Evolutionary conservation across 1,140 invertebrate genomes (phyloP).

Genomic region (Achroia grisella): DNA sequence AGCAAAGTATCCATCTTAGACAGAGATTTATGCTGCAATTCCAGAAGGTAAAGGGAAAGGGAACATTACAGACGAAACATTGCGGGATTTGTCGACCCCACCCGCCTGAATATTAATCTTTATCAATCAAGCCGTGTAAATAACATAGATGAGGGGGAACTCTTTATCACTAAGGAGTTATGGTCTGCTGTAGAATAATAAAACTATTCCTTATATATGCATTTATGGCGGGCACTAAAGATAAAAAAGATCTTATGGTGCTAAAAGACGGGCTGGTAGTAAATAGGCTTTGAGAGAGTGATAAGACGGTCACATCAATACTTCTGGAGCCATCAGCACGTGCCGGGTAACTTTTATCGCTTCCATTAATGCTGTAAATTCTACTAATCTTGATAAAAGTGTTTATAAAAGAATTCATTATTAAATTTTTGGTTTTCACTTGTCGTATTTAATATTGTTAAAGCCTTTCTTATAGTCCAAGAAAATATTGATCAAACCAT

Average conservation of each 20-base stretch:
- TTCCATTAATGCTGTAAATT: too few species aligned
- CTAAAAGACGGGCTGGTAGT: not conserved
- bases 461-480: too few species aligned
- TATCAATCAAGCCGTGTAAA: conserved; percentile 48
- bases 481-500: too few species aligned
- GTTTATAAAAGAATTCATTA: too few species aligned
- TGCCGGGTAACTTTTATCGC: too few species aligned
- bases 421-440: too few species aligned
- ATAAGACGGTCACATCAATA: too few species aligned
- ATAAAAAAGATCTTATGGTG: not conserved
- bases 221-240: not conserved
- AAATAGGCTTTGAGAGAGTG: too few species aligned
- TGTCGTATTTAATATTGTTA: too few species aligned
- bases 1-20: conserved; percentile 32
- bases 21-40: conserved; percentile 49
- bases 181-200: conserved; percentile 24
- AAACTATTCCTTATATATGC: conserved; percentile 12
- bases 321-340: too few species aligned
- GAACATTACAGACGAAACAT: conserved; percentile 25
- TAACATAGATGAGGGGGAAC: conserved; percentile 34
- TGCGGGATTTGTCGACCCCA: conserved; percentile 36
- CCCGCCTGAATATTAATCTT: conserved; percentile 39
- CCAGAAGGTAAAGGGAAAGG: conserved; percentile 36
- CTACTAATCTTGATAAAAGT: too few species aligned
- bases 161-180: conserved; percentile 34